phyloP scores from a whole-genome alignment of 2,113 vertebrate species.

The Acinonyx jubatus region DNA sequence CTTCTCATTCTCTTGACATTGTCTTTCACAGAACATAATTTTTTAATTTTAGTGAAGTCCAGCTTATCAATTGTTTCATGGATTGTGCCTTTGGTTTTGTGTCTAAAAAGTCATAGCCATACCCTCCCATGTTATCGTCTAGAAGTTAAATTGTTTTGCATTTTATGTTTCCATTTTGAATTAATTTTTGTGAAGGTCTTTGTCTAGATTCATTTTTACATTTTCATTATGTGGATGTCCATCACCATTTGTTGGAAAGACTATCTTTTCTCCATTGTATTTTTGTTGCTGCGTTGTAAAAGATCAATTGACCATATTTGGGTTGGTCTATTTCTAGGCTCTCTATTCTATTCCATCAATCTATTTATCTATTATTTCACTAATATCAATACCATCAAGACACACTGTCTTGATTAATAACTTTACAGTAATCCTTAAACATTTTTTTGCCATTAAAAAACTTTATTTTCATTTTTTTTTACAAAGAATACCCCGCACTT shows the following conservation, averaged over 20 bases:
- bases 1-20: no score
- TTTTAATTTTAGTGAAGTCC: no score
- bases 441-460: slow-evolving; percentile 44
- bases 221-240: background rate
- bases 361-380: background rate
- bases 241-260: background rate
- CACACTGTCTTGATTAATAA: background rate
- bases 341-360: background rate
- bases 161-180: background rate
- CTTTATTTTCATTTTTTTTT: slow-evolving; percentile 47
- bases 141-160: background rate
- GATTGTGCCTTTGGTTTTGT: background rate
- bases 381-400: background rate
- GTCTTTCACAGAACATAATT: no score
- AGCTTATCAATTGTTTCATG: background rate
- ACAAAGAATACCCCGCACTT: slow-evolving; percentile 52
- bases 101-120: background rate
- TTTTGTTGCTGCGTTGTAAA: background rate
- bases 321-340: background rate
- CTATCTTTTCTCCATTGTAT: no score
- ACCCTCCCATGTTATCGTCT: background rate
- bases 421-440: background rate
- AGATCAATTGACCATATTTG: background rate
- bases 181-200: background rate
- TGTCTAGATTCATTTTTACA: background rate